Base-by-base conservation (phyloP, 2,797 vertebrate genomes). In the Myripristis jacobus region DNA sequence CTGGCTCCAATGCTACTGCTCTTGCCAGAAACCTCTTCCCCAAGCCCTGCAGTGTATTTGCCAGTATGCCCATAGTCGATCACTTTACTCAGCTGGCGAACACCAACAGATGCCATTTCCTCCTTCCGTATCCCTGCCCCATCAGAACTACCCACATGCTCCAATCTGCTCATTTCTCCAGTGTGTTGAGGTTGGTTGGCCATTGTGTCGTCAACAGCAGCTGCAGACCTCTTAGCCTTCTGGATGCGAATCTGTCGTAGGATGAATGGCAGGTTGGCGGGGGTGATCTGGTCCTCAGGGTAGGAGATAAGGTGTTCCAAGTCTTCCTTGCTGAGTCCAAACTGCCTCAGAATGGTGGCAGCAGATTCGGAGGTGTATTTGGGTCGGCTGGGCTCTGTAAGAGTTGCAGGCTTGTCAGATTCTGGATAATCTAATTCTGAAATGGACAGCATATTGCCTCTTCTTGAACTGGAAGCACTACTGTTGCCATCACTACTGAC, bases 61-160 rank as follows among this genome's bases (percentile, higher is more conserved):
- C 96, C 95, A 7, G 93, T 95, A 69, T 99, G 97, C 85, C 96
- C 96, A 52, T 98, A 98, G 77, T 99, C 97, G 56, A 99, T 97
- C 13, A 99, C 96, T 85, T 96, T 96, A 77, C 95, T 91, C 21
- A 93, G 93, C 62, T 95, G 94, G 47, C 93, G 76, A 13, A 86
- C 8, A 31, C 5, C 18, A 15, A 91, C 38, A 0, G 86, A 44
- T 5, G 82, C 18, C 0, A 53, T 18, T 18, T 67, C 66, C 24
- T 79, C 46, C 5, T 25, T 60, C 0, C 0, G 0, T n/a, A 58
- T 52, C 2, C 3, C 58, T 25, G 16, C 16, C 3, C 27, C 55
- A 29, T 56, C 63, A 9, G 81, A 66, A 38, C 11, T 9, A 29
- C 71, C 70, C 2, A 84, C 66, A 36, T 27, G 80, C 29, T 89